A percentile compares a stretch with the other conserved stretches of the same genome.
phyloP scores from a whole-genome alignment of 1,140 invertebrate species.

The Drosophila busckii region DNA sequence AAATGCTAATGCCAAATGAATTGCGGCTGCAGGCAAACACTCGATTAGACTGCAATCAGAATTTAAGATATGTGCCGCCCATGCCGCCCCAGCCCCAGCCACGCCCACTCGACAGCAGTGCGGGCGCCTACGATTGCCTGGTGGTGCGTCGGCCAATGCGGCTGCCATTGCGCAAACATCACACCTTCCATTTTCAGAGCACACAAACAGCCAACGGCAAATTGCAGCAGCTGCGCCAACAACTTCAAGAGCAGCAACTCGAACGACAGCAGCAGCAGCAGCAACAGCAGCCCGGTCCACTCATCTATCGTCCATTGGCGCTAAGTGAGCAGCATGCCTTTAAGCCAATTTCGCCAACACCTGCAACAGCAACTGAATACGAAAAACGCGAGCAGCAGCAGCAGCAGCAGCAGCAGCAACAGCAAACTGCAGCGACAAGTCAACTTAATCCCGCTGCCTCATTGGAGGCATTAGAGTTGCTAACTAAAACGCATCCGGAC shows the following conservation, averaged over 20 bases:
- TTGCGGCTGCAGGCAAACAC: conserved; percentile 40
- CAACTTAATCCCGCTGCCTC: conserved; percentile 63
- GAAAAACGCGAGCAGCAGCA: conserved; percentile 24
- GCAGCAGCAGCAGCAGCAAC: conserved; percentile 1
- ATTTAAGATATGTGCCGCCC: conserved; percentile 63
- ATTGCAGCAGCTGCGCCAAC: conserved; percentile 51
- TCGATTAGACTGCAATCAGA: conserved; percentile 41
- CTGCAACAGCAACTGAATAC: conserved; percentile 26
- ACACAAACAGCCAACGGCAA: conserved; percentile 77
- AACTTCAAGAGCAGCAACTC: conserved; percentile 42
- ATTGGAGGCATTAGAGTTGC: conserved; percentile 61
- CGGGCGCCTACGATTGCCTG: conserved; percentile 63
- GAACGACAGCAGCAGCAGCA: conserved; percentile 30
- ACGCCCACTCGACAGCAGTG: conserved; percentile 15
- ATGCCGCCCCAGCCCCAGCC: conserved; percentile 77
- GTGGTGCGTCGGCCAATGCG: conserved; percentile 68
- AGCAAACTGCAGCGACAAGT: conserved; percentile 4
- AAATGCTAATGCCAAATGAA: conserved; percentile 60
- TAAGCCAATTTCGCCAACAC: conserved; percentile 68
- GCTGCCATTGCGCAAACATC: conserved; percentile 84
- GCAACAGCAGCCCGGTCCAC: conserved; percentile 22
- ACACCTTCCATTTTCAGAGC: conserved; percentile 85
- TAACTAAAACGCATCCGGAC: conserved; percentile 65
- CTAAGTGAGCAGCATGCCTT: conserved; percentile 65
- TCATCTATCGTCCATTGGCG: conserved; percentile 47